A percentile compares a stretch with the other conserved stretches of the same genome.
Conservation (phyloP, 2,888 invertebrate species). For the Diplazon laetatorius region DNA sequence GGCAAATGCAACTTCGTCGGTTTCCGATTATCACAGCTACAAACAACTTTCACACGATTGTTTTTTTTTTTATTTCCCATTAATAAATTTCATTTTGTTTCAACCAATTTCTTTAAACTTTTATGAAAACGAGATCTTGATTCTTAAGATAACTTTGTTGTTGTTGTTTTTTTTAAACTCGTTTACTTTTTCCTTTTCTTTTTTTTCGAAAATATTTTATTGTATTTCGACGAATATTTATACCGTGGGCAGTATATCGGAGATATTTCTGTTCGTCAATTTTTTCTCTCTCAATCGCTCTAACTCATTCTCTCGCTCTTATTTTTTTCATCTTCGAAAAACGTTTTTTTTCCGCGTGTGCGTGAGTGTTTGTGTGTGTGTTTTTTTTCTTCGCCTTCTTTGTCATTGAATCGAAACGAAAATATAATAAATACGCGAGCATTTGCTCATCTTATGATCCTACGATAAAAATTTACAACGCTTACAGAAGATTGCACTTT, state of each 20-base stretch:
- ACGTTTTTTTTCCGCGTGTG: slow-evolving; percentile 10
- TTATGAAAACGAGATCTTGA: slow-evolving; percentile 45
- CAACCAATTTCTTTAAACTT: slow-evolving; percentile 41
- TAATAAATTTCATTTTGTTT: not conserved
- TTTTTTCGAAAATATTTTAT: slow-evolving; percentile 22
- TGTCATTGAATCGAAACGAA: slow-evolving; percentile 21
- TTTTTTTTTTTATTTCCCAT: slow-evolving; percentile 32
- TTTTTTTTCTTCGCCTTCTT: slow-evolving; percentile 28
- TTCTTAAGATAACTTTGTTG: slow-evolving; percentile 33
- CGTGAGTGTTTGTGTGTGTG: not conserved
- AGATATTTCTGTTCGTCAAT: slow-evolving; percentile 44
- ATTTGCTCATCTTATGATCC: slow-evolving; percentile 15
- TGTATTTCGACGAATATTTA: slow-evolving; percentile 50
- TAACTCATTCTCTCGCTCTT: not conserved
- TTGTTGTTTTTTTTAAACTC: slow-evolving; percentile 5
- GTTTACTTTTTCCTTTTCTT: slow-evolving; percentile 29
- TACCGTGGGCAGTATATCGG: slow-evolving; percentile 59
- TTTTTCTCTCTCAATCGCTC: slow-evolving; percentile 10
- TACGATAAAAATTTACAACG: slow-evolving; percentile 40
- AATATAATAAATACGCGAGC: slow-evolving; percentile 40
- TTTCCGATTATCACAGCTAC: slow-evolving; percentile 67
- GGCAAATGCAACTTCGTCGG: slow-evolving; percentile 60
- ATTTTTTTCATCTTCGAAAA: slow-evolving; percentile 26
- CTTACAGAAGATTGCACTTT: slow-evolving; percentile 82
- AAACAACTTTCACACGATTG: slow-evolving; percentile 65